Evolutionary conservation across 2,797 vertebrate species (phyloP).

Genomic region (Rhyacichthys aspro): DNA sequence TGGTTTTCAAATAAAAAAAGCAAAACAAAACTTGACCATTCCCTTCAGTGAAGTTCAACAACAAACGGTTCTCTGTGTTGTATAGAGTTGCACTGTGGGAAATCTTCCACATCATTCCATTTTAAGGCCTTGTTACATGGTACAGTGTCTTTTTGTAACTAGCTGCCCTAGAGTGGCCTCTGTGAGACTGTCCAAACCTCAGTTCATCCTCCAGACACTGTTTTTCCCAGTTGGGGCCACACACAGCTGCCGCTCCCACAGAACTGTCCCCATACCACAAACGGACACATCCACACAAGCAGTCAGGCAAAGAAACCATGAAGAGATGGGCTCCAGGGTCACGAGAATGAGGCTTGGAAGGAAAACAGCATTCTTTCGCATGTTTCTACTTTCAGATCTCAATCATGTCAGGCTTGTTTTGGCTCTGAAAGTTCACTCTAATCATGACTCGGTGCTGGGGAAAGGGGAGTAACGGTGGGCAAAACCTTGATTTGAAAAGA

Average conservation of each 20-base stretch:
- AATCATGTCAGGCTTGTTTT: conserved; percentile 71
- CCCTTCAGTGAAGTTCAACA: conserved; percentile 33
- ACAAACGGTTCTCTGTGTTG: conserved; percentile 30
- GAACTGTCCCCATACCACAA: conserved; percentile 35
- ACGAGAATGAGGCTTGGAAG: conserved; percentile 74
- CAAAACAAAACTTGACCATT: conserved; percentile 25
- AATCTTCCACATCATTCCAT: conserved; percentile 8
- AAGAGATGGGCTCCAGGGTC: conserved; percentile 65
- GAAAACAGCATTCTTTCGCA: conserved; percentile 84
- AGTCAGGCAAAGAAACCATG: conserved; percentile 34
- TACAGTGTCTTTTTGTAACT: conserved; percentile 23
- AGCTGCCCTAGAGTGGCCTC: conserved; percentile 22
- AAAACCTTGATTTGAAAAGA: conserved; percentile 10
- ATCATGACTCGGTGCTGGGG: conserved; percentile 41
- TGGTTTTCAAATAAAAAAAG: neutral
- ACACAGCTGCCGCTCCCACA: conserved; percentile 59
- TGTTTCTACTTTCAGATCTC: conserved; percentile 79
- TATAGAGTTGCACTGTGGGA: conserved; percentile 27
- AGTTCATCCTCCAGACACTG: conserved; percentile 36
- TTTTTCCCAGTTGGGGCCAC: conserved; percentile 49
- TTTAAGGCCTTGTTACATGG: conserved; percentile 6
- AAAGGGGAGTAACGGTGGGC: conserved; percentile 15
- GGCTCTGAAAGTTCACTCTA: conserved; percentile 55
- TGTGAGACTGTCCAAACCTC: conserved; percentile 13
- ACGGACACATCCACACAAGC: conserved; percentile 26